Evolutionary conservation across 1,140 invertebrate genomes (phyloP), one percentile per base, ranked within the genome.

Genomic region (Drosophila murphyi): DNA sequence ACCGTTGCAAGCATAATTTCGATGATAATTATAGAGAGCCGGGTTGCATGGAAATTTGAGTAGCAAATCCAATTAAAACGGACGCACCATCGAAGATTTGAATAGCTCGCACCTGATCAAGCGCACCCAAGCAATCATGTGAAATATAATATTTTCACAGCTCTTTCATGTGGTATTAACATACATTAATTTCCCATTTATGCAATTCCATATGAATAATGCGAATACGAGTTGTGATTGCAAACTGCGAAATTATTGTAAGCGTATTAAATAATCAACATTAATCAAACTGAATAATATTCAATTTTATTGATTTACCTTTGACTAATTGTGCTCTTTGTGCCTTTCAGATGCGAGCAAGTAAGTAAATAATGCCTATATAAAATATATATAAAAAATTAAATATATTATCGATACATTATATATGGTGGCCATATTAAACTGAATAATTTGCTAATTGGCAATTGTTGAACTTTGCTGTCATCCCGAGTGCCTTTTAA

Each of bases 81-180:
- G 20, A 20, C 20, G 20, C 20, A 20, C 20, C 20, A 20, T 20
- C 20, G 20, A 1, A 5, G 7, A 37, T 37, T 37, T 37, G 6
- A 37, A 37, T 37, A 37, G 6, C 35, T 5, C 35, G 3, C 20
- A 29, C 7, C 20, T 20, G 20, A 0, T 20, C 20, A 20, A 20
- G 20, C 20, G 20, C 20, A 20, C 20, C 20, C 20, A 20, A 20
- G 20, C 32, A 45, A 1, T 12, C 1, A 45, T 47, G 57, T 20
- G 31, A 47, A 47, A 60, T 35, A 20, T n/a, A 45, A 47, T 60
- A 60, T 60, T 60, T 60, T 34, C 20, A 3, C 43, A 47, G n/a
- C 57, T 60, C 41, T 20, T 20, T 60, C 5, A 35, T 41, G 39
- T 41, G 39, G 39, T n/a, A 41, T 41, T n/a, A 41, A 41, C 10